Conservation (phyloP, 1,140 invertebrate genomes). For the Drosophila mayri region DNA sequence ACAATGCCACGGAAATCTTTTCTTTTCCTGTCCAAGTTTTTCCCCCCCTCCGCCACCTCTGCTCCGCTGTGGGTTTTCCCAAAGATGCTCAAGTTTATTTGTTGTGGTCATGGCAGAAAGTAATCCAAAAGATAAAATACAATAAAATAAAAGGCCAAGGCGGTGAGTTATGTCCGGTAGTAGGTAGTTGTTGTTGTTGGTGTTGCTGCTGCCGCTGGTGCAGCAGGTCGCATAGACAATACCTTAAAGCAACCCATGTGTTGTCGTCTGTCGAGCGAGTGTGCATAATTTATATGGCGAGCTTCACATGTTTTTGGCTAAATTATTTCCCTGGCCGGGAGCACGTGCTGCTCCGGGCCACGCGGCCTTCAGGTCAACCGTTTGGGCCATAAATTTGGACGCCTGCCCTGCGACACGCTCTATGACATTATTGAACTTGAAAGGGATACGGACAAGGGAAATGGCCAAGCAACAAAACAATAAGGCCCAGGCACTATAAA, state of each 20-base stretch:
- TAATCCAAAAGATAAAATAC: constrained; percentile 84
- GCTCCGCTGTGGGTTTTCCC: constrained; percentile 43
- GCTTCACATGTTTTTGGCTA: constrained; percentile 81
- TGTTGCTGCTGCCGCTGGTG: constrained; percentile 35
- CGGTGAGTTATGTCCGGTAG: constrained; percentile 72
- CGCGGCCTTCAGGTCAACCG: constrained; percentile 70
- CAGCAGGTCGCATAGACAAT: constrained; percentile 74
- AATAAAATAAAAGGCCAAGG: constrained; percentile 82
- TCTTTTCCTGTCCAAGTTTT: constrained; percentile 55
- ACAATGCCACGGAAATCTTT: constrained; percentile 67
- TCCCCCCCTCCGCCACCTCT: constrained; percentile 8
- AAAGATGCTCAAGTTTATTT: constrained; percentile 82
- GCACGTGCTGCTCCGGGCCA: constrained; percentile 61
- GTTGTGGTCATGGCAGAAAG: constrained; percentile 82
- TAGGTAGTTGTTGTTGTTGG: constrained; percentile 11
- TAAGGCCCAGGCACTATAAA: constrained; percentile 16
- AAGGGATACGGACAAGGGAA: constrained; percentile 52
- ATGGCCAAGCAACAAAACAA: constrained; percentile 54
- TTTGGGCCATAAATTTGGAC: constrained; percentile 78
- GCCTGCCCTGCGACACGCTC: constrained; percentile 79
- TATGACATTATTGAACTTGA: constrained; percentile 81
- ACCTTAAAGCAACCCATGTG: constrained; percentile 65
- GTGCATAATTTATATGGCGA: constrained; percentile 79
- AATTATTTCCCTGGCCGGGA: constrained; percentile 71
- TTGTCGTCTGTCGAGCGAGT: constrained; percentile 51